Percentiles rank a stretch among this genome's conserved stretches.
Evolutionary conservation across 2,797 vertebrate species (phyloP).

Genomic region (Malurus splendens): DNA sequence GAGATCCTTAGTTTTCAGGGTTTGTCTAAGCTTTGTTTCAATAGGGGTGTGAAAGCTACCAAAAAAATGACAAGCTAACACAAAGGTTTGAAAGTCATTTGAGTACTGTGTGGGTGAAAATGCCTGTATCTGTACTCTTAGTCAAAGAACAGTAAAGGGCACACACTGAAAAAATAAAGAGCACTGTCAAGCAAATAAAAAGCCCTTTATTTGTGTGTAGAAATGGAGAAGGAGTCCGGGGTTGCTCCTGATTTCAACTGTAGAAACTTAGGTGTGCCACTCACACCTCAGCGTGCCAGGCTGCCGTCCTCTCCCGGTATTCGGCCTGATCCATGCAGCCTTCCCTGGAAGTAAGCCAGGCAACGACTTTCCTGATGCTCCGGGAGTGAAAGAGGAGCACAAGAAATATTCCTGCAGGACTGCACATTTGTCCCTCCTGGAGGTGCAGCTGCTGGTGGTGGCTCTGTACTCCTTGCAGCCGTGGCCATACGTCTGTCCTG

Average conservation of each 20-base stretch:
- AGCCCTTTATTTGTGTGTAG: neutral
- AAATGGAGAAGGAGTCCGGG: neutral
- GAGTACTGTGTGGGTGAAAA: constrained; percentile 50
- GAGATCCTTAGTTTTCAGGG: constrained; percentile 64
- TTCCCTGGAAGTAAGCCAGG: neutral
- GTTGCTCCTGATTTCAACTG: neutral
- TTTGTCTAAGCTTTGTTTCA: constrained; percentile 70
- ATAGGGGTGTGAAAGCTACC: constrained; percentile 51
- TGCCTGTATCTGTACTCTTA: constrained; percentile 32
- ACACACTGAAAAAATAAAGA: constrained; percentile 8
- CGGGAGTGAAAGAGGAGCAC: neutral
- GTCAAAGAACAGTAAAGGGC: constrained; percentile 29
- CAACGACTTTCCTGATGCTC: neutral
- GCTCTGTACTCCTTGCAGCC: accelerated
- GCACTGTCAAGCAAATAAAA: constrained; percentile 17
- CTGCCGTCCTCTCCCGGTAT: neutral
- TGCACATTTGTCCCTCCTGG: neutral
- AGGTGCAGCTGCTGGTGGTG: neutral
- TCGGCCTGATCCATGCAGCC: accelerated
- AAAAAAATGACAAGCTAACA: constrained; percentile 49
- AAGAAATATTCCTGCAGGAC: neutral
- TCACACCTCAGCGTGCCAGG: neutral
- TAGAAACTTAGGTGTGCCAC: neutral
- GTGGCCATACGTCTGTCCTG: neutral
- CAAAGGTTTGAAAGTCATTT: constrained; percentile 54